phyloP scores from a whole-genome alignment of 1,140 invertebrate genomes.

The Drosophila hydei region DNA sequence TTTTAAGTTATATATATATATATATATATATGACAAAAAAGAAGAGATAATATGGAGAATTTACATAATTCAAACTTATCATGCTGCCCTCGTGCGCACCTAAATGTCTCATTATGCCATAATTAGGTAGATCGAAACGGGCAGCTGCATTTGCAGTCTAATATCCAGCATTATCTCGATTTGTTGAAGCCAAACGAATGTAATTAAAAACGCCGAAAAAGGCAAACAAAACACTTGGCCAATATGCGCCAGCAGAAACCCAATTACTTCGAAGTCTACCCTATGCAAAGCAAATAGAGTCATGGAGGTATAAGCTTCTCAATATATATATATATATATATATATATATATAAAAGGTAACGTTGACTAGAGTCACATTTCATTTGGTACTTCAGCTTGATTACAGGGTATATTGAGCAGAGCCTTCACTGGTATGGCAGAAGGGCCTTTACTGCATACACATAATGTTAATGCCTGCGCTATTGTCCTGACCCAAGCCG shows the following conservation, averaged over 20 bases:
- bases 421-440: neutral
- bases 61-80: neutral
- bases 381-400: too few species aligned
- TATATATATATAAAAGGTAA: too few species aligned
- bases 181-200: conserved; percentile 15
- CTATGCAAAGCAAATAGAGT: neutral
- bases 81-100: neutral
- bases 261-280: neutral
- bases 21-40: too few species aligned
- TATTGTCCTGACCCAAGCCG: neutral
- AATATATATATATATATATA: too few species aligned
- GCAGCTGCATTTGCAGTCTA: conserved; percentile 1
- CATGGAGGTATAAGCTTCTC: too few species aligned
- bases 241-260: neutral
- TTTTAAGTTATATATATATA: too few species aligned
- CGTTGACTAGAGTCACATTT: too few species aligned
- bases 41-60: too few species aligned
- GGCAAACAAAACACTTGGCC: neutral
- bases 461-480: neutral
- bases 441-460: neutral
- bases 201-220: conserved; percentile 17
- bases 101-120: conserved; percentile 4
- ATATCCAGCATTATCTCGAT: conserved; percentile 11
- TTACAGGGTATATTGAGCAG: conserved; percentile 3
- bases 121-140: conserved; percentile 1